Conservation (phyloP, 2,113 vertebrate genomes). For the Boulengeromyrus knoepffleri region DNA sequence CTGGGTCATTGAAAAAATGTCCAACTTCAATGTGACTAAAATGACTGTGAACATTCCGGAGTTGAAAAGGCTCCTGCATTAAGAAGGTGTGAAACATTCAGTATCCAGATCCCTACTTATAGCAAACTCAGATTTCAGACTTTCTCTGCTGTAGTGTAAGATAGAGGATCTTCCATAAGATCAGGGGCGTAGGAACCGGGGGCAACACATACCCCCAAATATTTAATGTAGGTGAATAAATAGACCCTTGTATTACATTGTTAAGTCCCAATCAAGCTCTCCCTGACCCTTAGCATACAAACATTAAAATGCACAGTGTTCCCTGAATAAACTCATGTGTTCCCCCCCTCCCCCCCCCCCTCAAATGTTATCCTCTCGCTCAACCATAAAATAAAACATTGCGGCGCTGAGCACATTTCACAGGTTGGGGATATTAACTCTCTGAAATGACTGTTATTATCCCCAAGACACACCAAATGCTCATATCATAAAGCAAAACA, state of each 20-base stretch:
- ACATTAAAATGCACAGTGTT: background rate
- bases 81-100: background rate
- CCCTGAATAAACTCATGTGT: background rate
- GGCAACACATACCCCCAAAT: background rate
- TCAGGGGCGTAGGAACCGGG: background rate
- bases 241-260: background rate
- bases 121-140: background rate
- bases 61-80: background rate
- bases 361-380: background rate
- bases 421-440: conserved; percentile 10
- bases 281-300: background rate
- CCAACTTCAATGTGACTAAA: background rate
- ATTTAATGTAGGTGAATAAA: background rate
- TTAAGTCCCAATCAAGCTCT: background rate
- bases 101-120: background rate
- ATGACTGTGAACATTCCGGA: background rate
- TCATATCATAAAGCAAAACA: background rate
- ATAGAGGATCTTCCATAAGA: background rate
- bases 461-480: background rate
- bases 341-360: background rate
- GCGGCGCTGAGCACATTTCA: background rate
- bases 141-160: background rate
- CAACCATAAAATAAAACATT: conserved; percentile 12
- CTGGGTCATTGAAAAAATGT: background rate
- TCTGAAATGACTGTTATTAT: conserved; percentile 7